These are phyloP conservation scores for Acronicta aceris DNA, from an alignment of 2,888 invertebrate species.

Conservation along the genomic window DNA sequence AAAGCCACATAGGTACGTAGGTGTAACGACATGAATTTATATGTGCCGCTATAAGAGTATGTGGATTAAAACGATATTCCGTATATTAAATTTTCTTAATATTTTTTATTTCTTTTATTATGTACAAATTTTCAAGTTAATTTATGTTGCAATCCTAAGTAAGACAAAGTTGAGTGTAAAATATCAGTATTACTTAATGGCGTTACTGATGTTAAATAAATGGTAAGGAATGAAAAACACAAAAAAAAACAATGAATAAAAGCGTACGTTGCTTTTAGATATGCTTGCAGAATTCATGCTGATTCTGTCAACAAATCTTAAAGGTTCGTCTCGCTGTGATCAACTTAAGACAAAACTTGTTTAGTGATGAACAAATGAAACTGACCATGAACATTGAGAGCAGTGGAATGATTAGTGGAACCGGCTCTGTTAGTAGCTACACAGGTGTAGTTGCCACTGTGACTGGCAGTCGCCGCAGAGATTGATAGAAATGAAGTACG, in stretches of 20 bases:
- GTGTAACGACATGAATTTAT: too few species aligned
- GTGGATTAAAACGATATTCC: too few species aligned
- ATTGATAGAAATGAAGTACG: slow-evolving; percentile 93
- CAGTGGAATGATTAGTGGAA: slow-evolving; percentile 91
- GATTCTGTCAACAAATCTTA: slow-evolving; percentile 72
- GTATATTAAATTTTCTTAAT: too few species aligned
- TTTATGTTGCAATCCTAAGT: too few species aligned
- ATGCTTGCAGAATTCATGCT: slow-evolving; percentile 80
- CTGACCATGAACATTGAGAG: slow-evolving; percentile 89
- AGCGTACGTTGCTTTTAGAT: slow-evolving; percentile 71
- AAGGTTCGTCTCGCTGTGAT: slow-evolving; percentile 68
- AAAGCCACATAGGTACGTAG: not conserved
- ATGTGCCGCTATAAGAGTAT: too few species aligned
- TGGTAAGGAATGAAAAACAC: slow-evolving; percentile 43
- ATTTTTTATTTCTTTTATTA: too few species aligned
- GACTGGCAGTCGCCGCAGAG: slow-evolving; percentile 91
- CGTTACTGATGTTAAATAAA: slow-evolving; percentile 53
- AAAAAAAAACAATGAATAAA: slow-evolving; percentile 60
- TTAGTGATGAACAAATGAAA: slow-evolving; percentile 72
- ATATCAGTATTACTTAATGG: slow-evolving; percentile 1
- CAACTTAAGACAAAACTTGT: slow-evolving; percentile 45
- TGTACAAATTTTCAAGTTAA: too few species aligned
- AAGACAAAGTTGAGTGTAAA: slow-evolving; percentile 89
- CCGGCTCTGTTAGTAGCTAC: slow-evolving; percentile 93
- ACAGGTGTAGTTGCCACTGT: slow-evolving; percentile 94